Base-by-base conservation (phyloP, 2,113 vertebrate species). In the Chamaetylas fuelleborni region DNA sequence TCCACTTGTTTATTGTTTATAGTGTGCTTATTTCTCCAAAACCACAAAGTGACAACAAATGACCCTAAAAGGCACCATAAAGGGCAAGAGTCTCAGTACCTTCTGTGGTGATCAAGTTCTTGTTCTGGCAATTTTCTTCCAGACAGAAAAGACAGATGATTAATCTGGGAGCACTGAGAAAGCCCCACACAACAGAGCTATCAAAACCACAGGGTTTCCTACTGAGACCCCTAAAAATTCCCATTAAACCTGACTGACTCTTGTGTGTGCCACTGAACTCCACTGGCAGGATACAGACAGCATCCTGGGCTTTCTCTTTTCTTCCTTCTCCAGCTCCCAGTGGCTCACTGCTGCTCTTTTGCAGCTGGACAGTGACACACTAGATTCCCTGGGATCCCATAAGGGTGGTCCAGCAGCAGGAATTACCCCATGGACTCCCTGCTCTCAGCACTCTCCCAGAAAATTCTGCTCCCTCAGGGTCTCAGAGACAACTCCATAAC, bases 1-100 rank as follows among this genome's bases (percentile, higher is more conserved):
- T 90, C 38, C 64, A 90, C 70, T 93, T 90, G n/a, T 82, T 95
- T 93, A 65, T 20, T 93, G 74, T 60, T 90, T 93, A 89, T 86
- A 78, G 73, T 8, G 45, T 74, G 36, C 31, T 90, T 86, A 81
- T 83, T 92, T 93, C 34, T 71, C 54, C 71, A 70, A 90, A 94
- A 48, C 88, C 22, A 7, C 87, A 78, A 73, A 81, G 85, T 92
- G 92, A 86, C 82, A 83, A 86, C 78, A 92, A 85, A 86, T 29
- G 71, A 94, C 81, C 88, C 88, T 83, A 96, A 93, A 74, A 84
- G 61, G 85, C 60, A 73, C 31, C 60, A 87, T 34, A 91, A 90
- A 93, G 94, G 85, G 71, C 82, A 96, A 92, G 61, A 90, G 76
- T 38, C 74, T 87, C 83, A 77, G 81, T 73, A 47, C 33, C n/a